A percentile compares a stretch with the other conserved stretches of the same genome.
Conservation (phyloP, 2,113 vertebrate genomes). For the Rana temporaria region DNA sequence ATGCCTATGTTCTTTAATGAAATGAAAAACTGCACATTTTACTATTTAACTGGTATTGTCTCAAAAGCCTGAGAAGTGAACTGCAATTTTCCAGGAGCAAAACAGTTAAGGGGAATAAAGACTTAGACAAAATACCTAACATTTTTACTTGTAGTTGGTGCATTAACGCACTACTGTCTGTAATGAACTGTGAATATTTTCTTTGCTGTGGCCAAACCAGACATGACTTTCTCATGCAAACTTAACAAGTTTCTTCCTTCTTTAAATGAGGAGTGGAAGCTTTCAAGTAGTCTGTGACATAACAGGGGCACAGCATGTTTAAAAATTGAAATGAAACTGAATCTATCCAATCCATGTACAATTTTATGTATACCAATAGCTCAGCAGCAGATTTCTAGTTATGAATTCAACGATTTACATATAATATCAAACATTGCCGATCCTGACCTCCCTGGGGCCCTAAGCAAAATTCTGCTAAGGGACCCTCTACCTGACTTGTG, state of each 20-base stretch:
- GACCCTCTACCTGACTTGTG: too few relatives aligned
- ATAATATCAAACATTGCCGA: too few relatives aligned
- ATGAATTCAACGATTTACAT: too few relatives aligned
- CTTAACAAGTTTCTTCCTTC: slow-evolving; percentile 31
- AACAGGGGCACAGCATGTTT: not conserved
- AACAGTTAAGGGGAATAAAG: slow-evolving; percentile 26
- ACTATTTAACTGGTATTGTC: too few relatives aligned
- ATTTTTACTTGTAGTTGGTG: slow-evolving; percentile 48
- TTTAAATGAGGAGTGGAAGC: slow-evolving; percentile 9
- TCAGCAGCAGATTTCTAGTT: too few relatives aligned
- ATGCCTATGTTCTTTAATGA: too few relatives aligned
- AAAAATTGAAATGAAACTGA: too few relatives aligned
- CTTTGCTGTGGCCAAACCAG: slow-evolving; percentile 44
- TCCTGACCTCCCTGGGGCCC: too few relatives aligned
- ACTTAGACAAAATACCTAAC: slow-evolving; percentile 38
- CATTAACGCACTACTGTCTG: slow-evolving; percentile 50
- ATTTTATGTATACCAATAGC: too few relatives aligned
- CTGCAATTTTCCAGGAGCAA: not conserved
- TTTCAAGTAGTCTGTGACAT: slow-evolving; percentile 26
- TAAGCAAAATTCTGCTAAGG: too few relatives aligned
- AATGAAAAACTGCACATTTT: not conserved
- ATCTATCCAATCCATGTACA: too few relatives aligned
- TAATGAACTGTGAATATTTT: slow-evolving; percentile 55
- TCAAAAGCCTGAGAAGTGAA: not conserved
- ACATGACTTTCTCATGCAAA: slow-evolving; percentile 43